phyloP scores from a whole-genome alignment of 2,888 invertebrate genomes.

The Entomobrya multifasciata region DNA sequence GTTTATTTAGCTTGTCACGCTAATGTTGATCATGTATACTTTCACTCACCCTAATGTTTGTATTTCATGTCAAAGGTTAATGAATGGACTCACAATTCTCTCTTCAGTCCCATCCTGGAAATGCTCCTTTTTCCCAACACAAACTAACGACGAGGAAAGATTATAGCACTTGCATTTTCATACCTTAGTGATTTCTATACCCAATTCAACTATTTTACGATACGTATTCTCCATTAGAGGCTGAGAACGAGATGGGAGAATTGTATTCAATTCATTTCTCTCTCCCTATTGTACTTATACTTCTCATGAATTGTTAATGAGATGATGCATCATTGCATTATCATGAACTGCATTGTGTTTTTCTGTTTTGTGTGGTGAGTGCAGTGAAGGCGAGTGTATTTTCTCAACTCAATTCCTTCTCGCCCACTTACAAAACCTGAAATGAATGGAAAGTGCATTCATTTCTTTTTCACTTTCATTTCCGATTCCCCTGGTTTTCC shows the following conservation, averaged over 20 bases:
- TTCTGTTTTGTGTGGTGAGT: too few species aligned
- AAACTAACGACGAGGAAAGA: neutral
- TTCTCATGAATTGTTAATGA: constrained; percentile 75
- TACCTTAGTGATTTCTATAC: neutral
- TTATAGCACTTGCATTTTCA: too few species aligned
- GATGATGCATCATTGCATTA: constrained; percentile 69
- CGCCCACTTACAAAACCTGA: neutral
- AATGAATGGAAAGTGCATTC: neutral
- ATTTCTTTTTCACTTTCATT: constrained; percentile 20
- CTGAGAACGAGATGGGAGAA: neutral
- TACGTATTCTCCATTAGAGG: neutral
- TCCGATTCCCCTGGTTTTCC: constrained; percentile 15
- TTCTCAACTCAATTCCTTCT: constrained; percentile 36
- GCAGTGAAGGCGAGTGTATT: constrained; percentile 25
- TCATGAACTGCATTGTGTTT: constrained; percentile 63
- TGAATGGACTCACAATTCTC: constrained; percentile 49
- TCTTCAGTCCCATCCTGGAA: neutral
- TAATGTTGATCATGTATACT: too few species aligned
- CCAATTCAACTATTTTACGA: neutral
- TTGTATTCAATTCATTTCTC: constrained; percentile 54
- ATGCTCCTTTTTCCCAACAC: neutral
- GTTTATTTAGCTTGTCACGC: too few species aligned
- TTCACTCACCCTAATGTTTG: constrained; percentile 50
- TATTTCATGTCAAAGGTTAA: constrained; percentile 75
- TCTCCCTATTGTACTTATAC: constrained; percentile 47